Base-by-base conservation (phyloP, 2,888 invertebrate genomes). In the Amaurobius ferox region DNA sequence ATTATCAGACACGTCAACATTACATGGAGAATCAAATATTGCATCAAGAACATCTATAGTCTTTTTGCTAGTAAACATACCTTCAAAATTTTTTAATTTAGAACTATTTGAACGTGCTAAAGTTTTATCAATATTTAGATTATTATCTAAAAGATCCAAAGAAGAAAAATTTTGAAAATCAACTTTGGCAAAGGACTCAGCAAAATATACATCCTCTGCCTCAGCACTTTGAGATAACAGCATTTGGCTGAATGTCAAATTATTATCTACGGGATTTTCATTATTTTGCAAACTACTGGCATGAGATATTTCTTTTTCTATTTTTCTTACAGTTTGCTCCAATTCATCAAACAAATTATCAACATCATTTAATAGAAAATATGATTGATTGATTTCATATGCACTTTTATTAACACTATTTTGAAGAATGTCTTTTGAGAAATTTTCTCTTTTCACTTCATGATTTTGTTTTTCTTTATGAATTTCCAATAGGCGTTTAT, bases 221-320 rank as follows among this genome's bases (percentile, higher is more conserved):
- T 86, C 74, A 39, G 76, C 79, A 28, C 70, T 78, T 70, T 86
- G 86, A 1, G 86, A 79, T 32, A 86, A 66, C 35, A 79, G 35
- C 13, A 79, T 23, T 39, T 86, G 77, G 74, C 40, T 74, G 28
- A 83, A 77, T 40, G 62, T 62, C 26, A 39, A 19, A 39, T 76
- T 32, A 32, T 74, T 62, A 26, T 29, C n/a, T n/a, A 29, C 16
- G 6, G 2, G 16, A 16, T 9, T 7, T 16, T 44, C 44, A 2
- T 44, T 44, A 2, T 16, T 16, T 16, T 7, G 2, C 44, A 44
- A 11, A 7, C 11, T 35, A 11, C 35, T 35, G 11, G 35, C 6
- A 35, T 11, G 5, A 7, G 35, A 11, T 7, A 11, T 16, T 16
- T 44, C 16, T 13, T 44, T 44, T 6, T 55, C 23, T 35, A 9